Conservation (phyloP, 1,140 invertebrate genomes). For the Philopotamus ludificatus region DNA sequence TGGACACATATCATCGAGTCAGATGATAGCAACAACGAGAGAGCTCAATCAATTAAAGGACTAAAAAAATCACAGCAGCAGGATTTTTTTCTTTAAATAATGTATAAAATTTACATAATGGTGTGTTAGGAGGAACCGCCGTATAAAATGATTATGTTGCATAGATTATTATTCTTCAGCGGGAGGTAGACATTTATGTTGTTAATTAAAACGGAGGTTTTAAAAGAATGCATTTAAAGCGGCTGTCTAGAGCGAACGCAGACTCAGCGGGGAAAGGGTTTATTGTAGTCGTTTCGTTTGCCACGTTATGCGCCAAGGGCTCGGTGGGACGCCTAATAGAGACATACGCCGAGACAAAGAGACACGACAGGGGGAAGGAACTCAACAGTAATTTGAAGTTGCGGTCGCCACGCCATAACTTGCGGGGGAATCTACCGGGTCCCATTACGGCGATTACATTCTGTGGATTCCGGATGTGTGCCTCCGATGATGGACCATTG, state of each 20-base stretch:
- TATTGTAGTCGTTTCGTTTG: not conserved
- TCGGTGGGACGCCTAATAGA: conserved; percentile 5
- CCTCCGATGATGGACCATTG: conserved; percentile 25
- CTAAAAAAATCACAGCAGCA: too few species aligned
- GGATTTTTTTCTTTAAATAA: too few species aligned
- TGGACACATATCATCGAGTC: too few species aligned
- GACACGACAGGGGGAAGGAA: not conserved
- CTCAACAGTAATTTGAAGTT: not conserved
- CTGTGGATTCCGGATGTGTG: conserved; percentile 13
- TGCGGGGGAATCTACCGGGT: not conserved
- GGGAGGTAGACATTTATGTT: too few species aligned
- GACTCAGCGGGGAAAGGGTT: not conserved
- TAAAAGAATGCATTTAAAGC: too few species aligned
- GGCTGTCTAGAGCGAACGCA: not conserved
- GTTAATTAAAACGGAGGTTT: too few species aligned
- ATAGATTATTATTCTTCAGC: too few species aligned
- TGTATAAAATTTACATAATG: too few species aligned
- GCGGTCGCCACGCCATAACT: not conserved
- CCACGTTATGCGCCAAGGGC: not conserved
- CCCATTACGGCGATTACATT: conserved; percentile 38
- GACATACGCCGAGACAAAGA: not conserved
- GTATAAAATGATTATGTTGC: too few species aligned
- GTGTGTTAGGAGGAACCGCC: too few species aligned
- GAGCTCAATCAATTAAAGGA: too few species aligned
- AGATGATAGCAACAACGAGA: too few species aligned